Evolutionary conservation across 2,797 vertebrate species (phyloP), one percentile per base, ranked within the genome.

Genomic region (Gephyroberyx darwinii): DNA sequence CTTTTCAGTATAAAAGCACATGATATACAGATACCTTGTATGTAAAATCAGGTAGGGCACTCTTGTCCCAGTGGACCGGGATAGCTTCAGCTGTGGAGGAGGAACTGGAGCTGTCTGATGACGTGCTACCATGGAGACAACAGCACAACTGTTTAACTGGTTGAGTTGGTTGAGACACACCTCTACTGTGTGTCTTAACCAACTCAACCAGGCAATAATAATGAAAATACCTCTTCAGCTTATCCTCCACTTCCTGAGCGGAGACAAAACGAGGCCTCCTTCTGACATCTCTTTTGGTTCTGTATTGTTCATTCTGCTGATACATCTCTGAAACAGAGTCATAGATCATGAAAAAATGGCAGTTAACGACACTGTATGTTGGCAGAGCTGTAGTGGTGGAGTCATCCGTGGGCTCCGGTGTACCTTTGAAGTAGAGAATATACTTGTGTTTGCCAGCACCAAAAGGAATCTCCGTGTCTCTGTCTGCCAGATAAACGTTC

Each of bases 251-350:
- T 0, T 96, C 95, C 37, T 89, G 57, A 8, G 78, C 61, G 26
- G 95, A 95, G n/a, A 97, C 78, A 43, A 96, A 98, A 74, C 71
- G 84, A 53, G 98, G 97, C 84, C 98, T 94, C 68, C 97, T 93
- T 58, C 95, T 89, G 83, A 98, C 83, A 7, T 82, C 85, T 74
- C 94, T 93, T 82, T 84, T 72, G n/a, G 95, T 97, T 59, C 76
- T 80, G 62, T 81, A 92, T n/a, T 2, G 76, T 1, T 93, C 0
- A 74, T 96, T 97, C 84, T 93, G 90, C 92, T 98, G 96, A 80
- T 81, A 78, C 94, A 98, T 97, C 52, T 68, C 93, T 22, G 26
- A 26, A 26, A 26, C 26, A 26, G 26, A 26, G 26, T 26, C 26
- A 26, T 4, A 26, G 26, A 3, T 26, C 26, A 26, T 2, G 26